Evolutionary conservation across 2,113 vertebrate genomes (phyloP), one percentile per base, ranked within the genome.

Genomic region (Corydoras maculifer): DNA sequence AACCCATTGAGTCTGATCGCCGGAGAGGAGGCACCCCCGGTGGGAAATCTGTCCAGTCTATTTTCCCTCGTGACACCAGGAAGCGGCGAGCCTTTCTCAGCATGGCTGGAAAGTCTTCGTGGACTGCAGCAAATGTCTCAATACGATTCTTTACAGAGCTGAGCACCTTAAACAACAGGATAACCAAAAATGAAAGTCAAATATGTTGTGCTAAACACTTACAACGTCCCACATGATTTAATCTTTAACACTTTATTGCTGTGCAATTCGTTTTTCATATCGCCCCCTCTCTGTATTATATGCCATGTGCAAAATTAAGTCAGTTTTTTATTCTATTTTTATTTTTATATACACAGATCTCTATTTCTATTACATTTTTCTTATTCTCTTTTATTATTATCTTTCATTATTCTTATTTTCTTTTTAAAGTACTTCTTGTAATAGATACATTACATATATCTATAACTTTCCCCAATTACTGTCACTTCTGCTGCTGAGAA

Each of bases 111-210:
- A 98, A 99, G 66, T 99, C 95, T 68, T 96, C 94, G 50, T 95
- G 95, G 30, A 87, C 86, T 62, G 93, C 91, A 0, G 95, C 94
- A 11, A 98, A 99, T 6, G 80, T 87, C 83, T 99, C 96, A 0
- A 98, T 97, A 67, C 94, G 95, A 83, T 94, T 95, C 91, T 98
- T 98, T 78, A 98, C 94, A 0, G 94, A 94, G 77, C 95, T 95
- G 66, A 99, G 87, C 49, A 99, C 96, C 96, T 98, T 81, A 2
- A 2, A 6, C 63, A 13, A 6, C 50, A 31, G 69, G 12, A 12
- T 1, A 65, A 15, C 25, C n/a, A 14, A 4, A 15, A 7, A 13
- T 57, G 29, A 62, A 10, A 9, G 29, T 31, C 51, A 49, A 6
- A 7, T 9, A 51, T 51, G 49, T 51, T 51, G 49, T 25, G 18